Evolutionary conservation across 2,888 invertebrate genomes (phyloP).

Genomic region (Stegana nigrithorax): DNA sequence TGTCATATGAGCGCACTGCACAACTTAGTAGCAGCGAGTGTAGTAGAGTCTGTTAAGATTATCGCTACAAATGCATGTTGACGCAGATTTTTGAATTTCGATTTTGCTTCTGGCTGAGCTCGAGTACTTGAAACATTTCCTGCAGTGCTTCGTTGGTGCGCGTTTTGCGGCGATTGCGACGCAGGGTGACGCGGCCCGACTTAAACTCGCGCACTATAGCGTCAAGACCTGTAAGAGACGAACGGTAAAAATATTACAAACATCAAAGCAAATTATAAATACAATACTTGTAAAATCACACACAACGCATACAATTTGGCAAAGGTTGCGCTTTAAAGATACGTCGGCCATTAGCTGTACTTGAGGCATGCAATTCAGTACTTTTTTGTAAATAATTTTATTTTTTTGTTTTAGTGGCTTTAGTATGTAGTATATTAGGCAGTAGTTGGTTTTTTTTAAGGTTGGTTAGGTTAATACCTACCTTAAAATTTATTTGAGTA

Average conservation of each 20-base stretch:
- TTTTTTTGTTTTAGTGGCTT: too few species aligned
- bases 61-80: conserved; percentile 52
- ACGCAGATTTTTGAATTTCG: conserved; percentile 66
- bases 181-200: conserved; percentile 66
- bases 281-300: background rate
- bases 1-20: too few species aligned
- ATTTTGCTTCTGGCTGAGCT: conserved; percentile 67
- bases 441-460: too few species aligned
- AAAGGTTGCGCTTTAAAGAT: too few species aligned
- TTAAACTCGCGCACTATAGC: conserved; percentile 68
- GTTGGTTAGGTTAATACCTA: too few species aligned
- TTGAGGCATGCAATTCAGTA: too few species aligned
- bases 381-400: too few species aligned
- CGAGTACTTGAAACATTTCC: conserved; percentile 68
- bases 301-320: too few species aligned
- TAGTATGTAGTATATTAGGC: too few species aligned
- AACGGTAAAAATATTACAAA: background rate
- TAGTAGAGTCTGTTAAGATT: background rate
- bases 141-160: conserved; percentile 66
- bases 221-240: conserved; percentile 65
- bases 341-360: too few species aligned
- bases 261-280: background rate
- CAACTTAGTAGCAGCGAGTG: conserved; percentile 7
- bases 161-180: conserved; percentile 65
- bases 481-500: too few species aligned